phyloP scores from a whole-genome alignment of 2,888 invertebrate genomes.

The Platycheirus rosarum region DNA sequence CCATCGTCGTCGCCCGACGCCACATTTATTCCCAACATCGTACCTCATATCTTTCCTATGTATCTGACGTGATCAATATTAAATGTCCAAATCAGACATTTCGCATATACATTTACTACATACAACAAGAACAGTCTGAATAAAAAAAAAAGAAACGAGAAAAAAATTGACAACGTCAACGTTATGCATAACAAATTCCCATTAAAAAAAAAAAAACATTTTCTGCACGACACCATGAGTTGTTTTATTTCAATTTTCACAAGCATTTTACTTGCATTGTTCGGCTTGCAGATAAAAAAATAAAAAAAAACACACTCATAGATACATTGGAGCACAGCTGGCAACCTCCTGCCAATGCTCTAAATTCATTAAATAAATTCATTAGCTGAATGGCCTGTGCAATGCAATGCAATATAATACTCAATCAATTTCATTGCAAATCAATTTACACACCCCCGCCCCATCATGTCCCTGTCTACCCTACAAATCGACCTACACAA shows the following conservation, averaged over 20 bases:
- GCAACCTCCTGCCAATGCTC: slow-evolving; percentile 17
- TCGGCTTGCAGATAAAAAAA: no score
- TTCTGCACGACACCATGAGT: slow-evolving; percentile 28
- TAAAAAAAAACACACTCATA: not conserved
- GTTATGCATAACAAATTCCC: slow-evolving; percentile 40
- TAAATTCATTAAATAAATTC: slow-evolving; percentile 52
- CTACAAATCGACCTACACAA: not conserved
- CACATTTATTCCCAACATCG: not conserved
- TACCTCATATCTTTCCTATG: slow-evolving; percentile 4
- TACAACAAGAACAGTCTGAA: not conserved
- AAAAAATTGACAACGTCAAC: slow-evolving; percentile 20
- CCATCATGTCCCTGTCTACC: not conserved
- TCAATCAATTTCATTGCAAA: slow-evolving; percentile 45
- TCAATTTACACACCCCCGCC: slow-evolving; percentile 31
- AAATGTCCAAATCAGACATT: slow-evolving; percentile 47
- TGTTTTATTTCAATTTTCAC: not conserved
- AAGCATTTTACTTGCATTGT: no score
- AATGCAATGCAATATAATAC: slow-evolving; percentile 27
- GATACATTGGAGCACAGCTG: not conserved
- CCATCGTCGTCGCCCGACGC: not conserved
- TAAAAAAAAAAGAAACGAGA: not conserved
- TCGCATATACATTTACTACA: slow-evolving; percentile 1
- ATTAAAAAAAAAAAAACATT: slow-evolving; percentile 46
- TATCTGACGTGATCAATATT: slow-evolving; percentile 45
- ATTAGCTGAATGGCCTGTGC: slow-evolving; percentile 37